A percentile compares a stretch with the other conserved stretches of the same genome.
phyloP scores from a whole-genome alignment of 1,140 invertebrate species.

The Nylanderia fulva region DNA sequence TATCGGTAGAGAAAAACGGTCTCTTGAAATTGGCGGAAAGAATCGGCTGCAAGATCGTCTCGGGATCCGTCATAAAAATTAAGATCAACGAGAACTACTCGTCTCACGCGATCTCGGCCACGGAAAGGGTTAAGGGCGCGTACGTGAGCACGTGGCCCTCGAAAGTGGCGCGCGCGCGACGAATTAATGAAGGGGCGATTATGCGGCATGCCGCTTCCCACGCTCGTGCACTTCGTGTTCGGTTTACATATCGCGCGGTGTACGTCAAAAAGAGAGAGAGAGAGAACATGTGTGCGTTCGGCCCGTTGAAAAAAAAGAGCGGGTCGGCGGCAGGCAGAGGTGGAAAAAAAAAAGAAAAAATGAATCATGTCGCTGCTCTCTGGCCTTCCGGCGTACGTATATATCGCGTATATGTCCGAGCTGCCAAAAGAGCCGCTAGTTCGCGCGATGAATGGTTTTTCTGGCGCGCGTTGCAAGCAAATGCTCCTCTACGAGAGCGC shows the following conservation, averaged over 20 bases:
- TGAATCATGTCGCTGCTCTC: constrained; percentile 31
- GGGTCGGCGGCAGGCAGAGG: neutral
- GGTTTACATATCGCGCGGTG: constrained; percentile 26
- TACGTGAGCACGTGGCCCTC: constrained; percentile 16
- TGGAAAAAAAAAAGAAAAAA: constrained; percentile 40
- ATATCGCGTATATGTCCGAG: constrained; percentile 13
- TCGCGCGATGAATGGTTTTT: constrained; percentile 55
- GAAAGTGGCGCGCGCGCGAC: constrained; percentile 12
- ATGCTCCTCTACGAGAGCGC: neutral
- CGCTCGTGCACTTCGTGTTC: constrained; percentile 16
- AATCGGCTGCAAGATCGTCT: neutral
- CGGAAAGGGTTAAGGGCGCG: constrained; percentile 15
- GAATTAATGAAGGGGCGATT: constrained; percentile 39
- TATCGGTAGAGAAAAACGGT: neutral
- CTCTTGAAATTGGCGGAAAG: too few relatives aligned
- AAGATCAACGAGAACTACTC: neutral
- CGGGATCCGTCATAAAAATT: neutral
- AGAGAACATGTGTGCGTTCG: neutral
- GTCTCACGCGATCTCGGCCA: constrained; percentile 4
- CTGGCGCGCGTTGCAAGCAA: constrained; percentile 18
- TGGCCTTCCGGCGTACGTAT: constrained; percentile 44
- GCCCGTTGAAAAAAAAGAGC: constrained; percentile 22
- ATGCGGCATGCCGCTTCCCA: constrained; percentile 37
- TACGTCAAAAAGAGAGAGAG: neutral
- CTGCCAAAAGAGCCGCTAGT: constrained; percentile 48